Evolutionary conservation across 2,888 invertebrate genomes (phyloP).

Genomic region (Eupeodes latifasciatus): DNA sequence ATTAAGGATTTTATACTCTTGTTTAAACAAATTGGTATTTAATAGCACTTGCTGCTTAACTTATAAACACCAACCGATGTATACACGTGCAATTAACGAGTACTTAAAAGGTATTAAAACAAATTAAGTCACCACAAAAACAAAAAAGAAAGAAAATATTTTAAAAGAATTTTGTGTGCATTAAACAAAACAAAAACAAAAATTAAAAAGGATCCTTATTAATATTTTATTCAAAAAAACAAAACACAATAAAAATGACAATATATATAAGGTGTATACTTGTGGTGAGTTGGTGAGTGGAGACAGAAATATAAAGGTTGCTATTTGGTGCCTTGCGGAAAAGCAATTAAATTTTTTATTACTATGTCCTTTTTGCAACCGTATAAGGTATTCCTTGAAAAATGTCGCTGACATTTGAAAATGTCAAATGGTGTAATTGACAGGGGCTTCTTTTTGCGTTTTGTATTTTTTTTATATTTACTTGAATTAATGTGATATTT

Average conservation of each 20-base stretch:
- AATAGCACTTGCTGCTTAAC: constrained; percentile 32
- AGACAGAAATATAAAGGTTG: not conserved
- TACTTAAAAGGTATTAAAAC: constrained; percentile 31
- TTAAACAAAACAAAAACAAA: not conserved
- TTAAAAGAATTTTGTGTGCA: not conserved
- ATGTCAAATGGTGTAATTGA: constrained; percentile 24
- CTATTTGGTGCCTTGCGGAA: not conserved
- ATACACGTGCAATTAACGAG: not conserved
- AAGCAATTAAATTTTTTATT: constrained; percentile 32
- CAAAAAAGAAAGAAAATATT: not conserved
- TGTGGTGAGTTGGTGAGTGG: not conserved
- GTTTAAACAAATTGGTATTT: constrained; percentile 18
- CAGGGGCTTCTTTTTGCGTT: not conserved
- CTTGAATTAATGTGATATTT: not conserved
- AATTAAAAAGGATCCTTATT: not conserved
- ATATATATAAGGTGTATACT: not conserved
- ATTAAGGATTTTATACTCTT: constrained; percentile 21
- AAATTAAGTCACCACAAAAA: constrained; percentile 2
- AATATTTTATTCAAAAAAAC: not conserved
- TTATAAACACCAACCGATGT: not conserved
- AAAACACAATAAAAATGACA: not conserved
- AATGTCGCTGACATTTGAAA: constrained; percentile 35
- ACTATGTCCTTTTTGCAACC: not conserved
- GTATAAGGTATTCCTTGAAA: constrained; percentile 4
- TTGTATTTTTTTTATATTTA: not conserved